Evolutionary conservation across 2,797 vertebrate species (phyloP).

Genomic region (Pitangus sulphuratus): DNA sequence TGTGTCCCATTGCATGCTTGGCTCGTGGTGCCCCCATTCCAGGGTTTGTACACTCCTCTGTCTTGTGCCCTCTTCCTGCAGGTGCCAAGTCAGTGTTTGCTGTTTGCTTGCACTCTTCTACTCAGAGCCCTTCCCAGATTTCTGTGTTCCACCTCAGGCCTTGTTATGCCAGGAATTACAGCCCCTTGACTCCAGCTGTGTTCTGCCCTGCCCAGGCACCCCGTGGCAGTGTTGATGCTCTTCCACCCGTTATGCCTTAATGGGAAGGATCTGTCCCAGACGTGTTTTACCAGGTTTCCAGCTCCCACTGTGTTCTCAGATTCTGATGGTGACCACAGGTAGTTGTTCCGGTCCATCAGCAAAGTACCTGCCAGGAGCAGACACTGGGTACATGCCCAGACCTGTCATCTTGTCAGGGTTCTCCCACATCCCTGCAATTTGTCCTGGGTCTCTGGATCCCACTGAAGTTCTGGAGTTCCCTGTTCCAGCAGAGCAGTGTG

Average conservation of each 20-base stretch:
- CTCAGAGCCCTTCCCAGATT: neutral
- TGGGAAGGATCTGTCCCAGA: accelerated
- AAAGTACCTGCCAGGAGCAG: neutral
- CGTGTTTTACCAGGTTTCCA: neutral
- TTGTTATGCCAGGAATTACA: neutral
- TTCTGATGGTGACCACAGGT: neutral
- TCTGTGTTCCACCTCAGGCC: accelerated
- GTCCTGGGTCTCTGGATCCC: neutral
- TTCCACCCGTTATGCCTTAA: accelerated
- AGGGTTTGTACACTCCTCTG: accelerated
- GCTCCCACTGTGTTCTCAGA: neutral
- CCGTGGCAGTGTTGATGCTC: accelerated
- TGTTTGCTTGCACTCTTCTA: accelerated
- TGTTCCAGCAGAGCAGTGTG: accelerated
- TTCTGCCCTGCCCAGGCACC: neutral
- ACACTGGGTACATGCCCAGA: neutral
- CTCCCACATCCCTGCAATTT: neutral
- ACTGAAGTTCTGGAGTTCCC: neutral
- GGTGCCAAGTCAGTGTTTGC: accelerated
- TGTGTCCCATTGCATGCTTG: accelerated
- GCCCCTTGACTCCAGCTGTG: accelerated
- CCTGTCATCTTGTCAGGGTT: neutral
- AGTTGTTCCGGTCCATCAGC: neutral
- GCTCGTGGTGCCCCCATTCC: accelerated
- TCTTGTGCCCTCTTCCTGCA: neutral